Conservation (phyloP, 2,888 invertebrate species). For the Ennomos fuscantarius region DNA sequence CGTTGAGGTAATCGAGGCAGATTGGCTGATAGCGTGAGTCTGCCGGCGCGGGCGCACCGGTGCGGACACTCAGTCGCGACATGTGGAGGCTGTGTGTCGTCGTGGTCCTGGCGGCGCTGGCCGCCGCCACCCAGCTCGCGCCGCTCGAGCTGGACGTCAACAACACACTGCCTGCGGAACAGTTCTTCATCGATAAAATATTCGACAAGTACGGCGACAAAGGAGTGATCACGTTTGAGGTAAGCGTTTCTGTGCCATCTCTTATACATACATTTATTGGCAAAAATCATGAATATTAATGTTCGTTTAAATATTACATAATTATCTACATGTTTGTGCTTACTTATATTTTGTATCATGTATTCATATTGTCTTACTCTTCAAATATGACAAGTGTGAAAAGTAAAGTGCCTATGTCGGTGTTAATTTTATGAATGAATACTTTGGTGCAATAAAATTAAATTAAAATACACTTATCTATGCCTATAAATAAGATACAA, state of each 20-base stretch:
- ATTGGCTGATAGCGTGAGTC: slow-evolving; percentile 70
- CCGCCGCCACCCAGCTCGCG: slow-evolving; percentile 43
- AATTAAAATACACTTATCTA: no score
- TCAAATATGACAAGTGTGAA: neutral
- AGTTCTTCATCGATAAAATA: slow-evolving; percentile 81
- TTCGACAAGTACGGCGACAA: slow-evolving; percentile 85
- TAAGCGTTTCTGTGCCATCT: slow-evolving; percentile 49
- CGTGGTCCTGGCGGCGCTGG: slow-evolving; percentile 62
- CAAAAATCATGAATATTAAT: slow-evolving; percentile 18
- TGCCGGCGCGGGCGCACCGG: slow-evolving; percentile 53
- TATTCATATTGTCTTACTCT: neutral
- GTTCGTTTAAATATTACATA: slow-evolving; percentile 1
- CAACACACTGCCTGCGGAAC: slow-evolving; percentile 68
- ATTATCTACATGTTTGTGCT: neutral
- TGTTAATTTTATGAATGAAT: no score
- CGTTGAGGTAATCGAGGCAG: slow-evolving; percentile 57
- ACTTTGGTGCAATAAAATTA: no score
- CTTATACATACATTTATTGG: slow-evolving; percentile 5
- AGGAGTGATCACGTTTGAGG: slow-evolving; percentile 84
- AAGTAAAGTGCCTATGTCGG: no score
- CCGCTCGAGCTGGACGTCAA: slow-evolving; percentile 45
- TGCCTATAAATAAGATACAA: no score
- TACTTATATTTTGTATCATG: slow-evolving; percentile 5
- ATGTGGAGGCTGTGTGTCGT: slow-evolving; percentile 73
- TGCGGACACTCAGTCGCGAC: slow-evolving; percentile 60